These are phyloP conservation scores for Uropsilus gracilis DNA, from an alignment of 2,113 vertebrate genomes.

Conservation along the genomic window DNA sequence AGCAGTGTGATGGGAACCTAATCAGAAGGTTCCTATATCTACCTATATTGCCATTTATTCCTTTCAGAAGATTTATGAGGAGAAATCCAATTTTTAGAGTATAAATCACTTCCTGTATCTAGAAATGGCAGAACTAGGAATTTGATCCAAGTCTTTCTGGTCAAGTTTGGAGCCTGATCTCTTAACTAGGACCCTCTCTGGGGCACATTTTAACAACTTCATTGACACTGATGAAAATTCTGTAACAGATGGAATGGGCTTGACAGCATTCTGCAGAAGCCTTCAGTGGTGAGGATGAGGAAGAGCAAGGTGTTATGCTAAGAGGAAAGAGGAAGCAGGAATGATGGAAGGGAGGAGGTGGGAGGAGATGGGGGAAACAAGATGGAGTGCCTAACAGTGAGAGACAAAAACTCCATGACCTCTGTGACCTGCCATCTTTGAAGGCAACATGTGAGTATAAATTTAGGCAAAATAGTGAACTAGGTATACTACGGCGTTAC, in stretches of 20 bases:
- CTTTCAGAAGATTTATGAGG: background rate
- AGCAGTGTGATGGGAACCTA: background rate
- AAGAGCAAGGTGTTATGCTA: background rate
- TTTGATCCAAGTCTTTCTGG: background rate
- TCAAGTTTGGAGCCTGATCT: background rate
- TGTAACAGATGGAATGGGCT: background rate
- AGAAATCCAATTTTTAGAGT: background rate
- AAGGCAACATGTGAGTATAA: background rate
- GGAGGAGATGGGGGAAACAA: background rate
- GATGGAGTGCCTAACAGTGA: background rate
- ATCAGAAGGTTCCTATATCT: background rate
- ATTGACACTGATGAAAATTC: background rate
- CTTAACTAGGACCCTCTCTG: background rate
- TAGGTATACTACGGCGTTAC: background rate
- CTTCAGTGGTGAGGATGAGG: background rate
- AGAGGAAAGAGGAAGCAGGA: background rate
- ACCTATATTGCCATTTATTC: background rate
- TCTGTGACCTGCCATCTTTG: background rate
- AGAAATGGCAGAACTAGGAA: background rate
- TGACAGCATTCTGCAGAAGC: background rate
- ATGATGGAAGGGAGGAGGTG: background rate
- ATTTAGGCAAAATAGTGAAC: background rate
- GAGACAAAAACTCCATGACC: background rate
- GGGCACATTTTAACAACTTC: background rate
- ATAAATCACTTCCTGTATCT: background rate